A percentile compares a stretch with the other conserved stretches of the same genome.
Conservation (phyloP, 2,797 vertebrate genomes). For the Siniperca undulata region DNA sequence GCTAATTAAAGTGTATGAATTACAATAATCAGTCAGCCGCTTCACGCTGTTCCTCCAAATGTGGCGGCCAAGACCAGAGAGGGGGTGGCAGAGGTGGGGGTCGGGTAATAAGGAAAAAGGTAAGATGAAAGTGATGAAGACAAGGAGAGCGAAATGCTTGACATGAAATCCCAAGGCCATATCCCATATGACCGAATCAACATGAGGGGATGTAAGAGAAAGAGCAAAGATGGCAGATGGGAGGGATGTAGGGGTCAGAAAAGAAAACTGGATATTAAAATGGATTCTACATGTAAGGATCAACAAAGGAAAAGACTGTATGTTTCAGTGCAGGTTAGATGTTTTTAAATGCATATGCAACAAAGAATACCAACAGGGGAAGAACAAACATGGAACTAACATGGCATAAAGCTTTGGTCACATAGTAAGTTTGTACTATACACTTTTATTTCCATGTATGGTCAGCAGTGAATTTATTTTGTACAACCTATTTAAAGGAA, state of each 20-base stretch:
- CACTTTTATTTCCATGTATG: background rate
- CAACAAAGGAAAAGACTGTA: background rate
- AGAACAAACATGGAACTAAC: background rate
- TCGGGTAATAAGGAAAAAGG: slow-evolving; percentile 40
- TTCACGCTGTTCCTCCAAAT: slow-evolving; percentile 79
- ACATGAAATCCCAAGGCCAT: slow-evolving; percentile 37
- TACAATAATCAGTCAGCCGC: slow-evolving; percentile 98
- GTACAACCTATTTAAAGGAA: background rate
- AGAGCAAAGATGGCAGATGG: slow-evolving; percentile 20
- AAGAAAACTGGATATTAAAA: slow-evolving; percentile 18
- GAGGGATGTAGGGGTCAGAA: slow-evolving; percentile 18
- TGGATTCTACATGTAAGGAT: background rate
- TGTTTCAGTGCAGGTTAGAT: background rate
- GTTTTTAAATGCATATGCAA: background rate
- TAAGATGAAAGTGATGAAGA: slow-evolving; percentile 68
- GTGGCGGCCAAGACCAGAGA: slow-evolving; percentile 67
- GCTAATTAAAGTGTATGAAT: slow-evolving; percentile 99
- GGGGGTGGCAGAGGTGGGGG: slow-evolving; percentile 42
- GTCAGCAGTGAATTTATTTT: background rate
- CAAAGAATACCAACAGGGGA: background rate
- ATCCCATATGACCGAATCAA: background rate
- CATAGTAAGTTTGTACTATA: too few species aligned
- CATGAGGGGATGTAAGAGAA: slow-evolving; percentile 25
- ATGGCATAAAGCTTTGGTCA: background rate
- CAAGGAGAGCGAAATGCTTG: slow-evolving; percentile 41